phyloP scores from a whole-genome alignment of 1,140 invertebrate species.

The Diorhabda sublineata region DNA sequence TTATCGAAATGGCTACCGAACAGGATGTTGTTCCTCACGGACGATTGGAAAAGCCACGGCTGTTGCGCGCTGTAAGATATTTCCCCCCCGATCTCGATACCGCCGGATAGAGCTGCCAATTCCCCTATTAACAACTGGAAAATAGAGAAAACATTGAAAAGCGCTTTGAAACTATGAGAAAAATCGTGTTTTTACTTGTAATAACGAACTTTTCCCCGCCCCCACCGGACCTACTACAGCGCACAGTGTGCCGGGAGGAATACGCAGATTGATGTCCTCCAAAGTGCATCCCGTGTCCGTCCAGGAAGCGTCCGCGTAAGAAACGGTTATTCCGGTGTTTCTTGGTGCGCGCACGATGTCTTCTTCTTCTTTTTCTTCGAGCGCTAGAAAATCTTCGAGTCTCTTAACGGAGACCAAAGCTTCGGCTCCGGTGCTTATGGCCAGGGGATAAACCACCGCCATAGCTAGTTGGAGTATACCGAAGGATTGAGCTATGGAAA shows the following conservation, averaged over 20 bases:
- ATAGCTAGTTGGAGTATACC: conserved; percentile 46
- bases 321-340: conserved; percentile 48
- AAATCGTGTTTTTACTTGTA: conserved; percentile 50
- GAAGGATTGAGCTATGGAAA: conserved; percentile 7
- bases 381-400: conserved; percentile 58
- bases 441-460: conserved; percentile 69
- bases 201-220: conserved; percentile 73
- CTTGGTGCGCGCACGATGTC: conserved; percentile 2
- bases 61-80: conserved; percentile 73
- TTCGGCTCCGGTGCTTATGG: conserved; percentile 63
- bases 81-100: conserved; percentile 58
- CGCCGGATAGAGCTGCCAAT: conserved; percentile 55
- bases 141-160: not conserved
- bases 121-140: conserved; percentile 78
- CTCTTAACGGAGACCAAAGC: conserved; percentile 63
- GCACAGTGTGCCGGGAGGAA: conserved; percentile 63
- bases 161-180: no score
- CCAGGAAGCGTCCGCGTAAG: conserved; percentile 60
- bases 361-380: conserved; percentile 54
- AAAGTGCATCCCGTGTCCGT: conserved; percentile 51
- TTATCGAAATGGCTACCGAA: conserved; percentile 67
- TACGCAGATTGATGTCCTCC: conserved; percentile 57
- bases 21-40: conserved; percentile 70
- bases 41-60: conserved; percentile 69
- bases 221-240: conserved; percentile 76